These are phyloP conservation scores for Quadriops clusia DNA, from an alignment of 2,888 invertebrate species.

Conservation along the genomic window DNA sequence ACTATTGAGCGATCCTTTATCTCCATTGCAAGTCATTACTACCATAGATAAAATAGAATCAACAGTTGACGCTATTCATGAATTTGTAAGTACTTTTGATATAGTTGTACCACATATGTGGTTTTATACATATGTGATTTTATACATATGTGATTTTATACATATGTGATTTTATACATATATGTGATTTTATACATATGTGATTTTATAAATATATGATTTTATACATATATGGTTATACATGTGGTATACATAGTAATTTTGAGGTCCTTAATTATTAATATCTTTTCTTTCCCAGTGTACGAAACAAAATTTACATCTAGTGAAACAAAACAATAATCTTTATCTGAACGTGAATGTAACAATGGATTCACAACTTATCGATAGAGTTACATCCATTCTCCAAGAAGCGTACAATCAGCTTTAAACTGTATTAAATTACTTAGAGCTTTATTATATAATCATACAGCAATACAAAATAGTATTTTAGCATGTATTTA, in stretches of 20 bases:
- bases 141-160: too few relatives aligned
- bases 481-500: too few relatives aligned
- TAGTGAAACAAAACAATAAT: constrained; percentile 22
- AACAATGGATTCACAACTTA: constrained; percentile 17
- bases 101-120: not conserved
- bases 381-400: constrained; percentile 20
- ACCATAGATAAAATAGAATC: constrained; percentile 13
- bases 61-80: constrained; percentile 21
- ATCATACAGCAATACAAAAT: too few relatives aligned
- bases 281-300: constrained; percentile 17
- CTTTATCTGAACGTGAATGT: constrained; percentile 28
- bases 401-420: constrained; percentile 23
- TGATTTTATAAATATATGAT: too few relatives aligned
- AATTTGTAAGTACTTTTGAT: constrained; percentile 14
- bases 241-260: too few relatives aligned
- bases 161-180: too few relatives aligned
- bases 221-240: too few relatives aligned
- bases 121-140: too few relatives aligned
- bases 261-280: too few relatives aligned
- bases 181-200: too few relatives aligned
- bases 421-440: too few relatives aligned
- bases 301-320: constrained; percentile 24
- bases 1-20: constrained; percentile 29
- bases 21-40: constrained; percentile 22
- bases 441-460: too few relatives aligned